Evolutionary conservation across 2,113 vertebrate species (phyloP), one percentile per base, ranked within the genome.

Genomic region (Eurypyga helias): DNA sequence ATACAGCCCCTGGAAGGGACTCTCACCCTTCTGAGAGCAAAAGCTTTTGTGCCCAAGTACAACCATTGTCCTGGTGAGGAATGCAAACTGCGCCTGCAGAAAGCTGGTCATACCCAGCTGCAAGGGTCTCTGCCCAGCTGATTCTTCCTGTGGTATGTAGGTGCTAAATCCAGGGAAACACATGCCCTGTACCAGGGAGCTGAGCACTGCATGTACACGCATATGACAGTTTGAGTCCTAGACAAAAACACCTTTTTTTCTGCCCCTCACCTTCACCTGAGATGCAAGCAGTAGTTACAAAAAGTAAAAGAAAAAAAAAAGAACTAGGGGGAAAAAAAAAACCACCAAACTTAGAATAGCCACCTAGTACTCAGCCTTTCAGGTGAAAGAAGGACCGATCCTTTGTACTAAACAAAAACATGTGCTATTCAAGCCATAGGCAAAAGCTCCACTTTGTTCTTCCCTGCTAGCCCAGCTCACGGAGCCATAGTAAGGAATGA

Each of bases 121-220:
- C 80, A 61, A 81, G 52, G 31, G 49, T 45, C 28, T 86, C 67
- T 73, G 79, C 71, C 61, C 84, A 82, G 83, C 57, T 71, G 70
- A 64, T 84, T 78, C 85, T 10, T 90, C 70, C 90, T 88, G 69
- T 33, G 51, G 17, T 21, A 25, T 12, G 33, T 73, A 79, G 88
- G 1, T 48, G 93, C 82, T 90, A 77, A 96, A 86, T 64, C 75
- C 90, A 90, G n/a, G 29, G 61, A 85, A 94, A 87, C 87, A 89
- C 85, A 78, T 0, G 0, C 33, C 83, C 78, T 17, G 36, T 49
- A 66, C 88, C 93, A 96, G 84, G 58, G 9, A 86, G 62, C 88
- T n/a, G 29, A 87, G 93, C 55, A 38, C 92, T 80, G 79, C 67
- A 28, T 24, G 46, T 48, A 86, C 48, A 88, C 60, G 62, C 58